Evolutionary conservation across 2,113 vertebrate genomes (phyloP), one percentile per base, ranked within the genome.

Genomic region (Kryptolebias marmoratus): DNA sequence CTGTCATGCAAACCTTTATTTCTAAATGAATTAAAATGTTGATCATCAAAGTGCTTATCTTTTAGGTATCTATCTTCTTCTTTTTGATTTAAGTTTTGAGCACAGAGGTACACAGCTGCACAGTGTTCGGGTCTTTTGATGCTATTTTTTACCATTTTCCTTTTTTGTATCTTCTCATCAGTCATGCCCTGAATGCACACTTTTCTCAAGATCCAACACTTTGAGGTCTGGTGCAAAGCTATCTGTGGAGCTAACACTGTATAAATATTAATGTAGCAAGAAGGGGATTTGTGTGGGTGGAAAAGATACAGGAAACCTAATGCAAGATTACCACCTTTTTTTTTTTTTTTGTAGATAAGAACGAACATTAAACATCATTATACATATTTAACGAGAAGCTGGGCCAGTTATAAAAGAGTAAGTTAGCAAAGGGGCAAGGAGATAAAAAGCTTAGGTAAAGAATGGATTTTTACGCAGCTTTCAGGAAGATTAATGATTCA

Each of bases 391-490:
- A 27, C 1, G 6, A 64, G 53, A 74, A 57, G 59, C 58, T 64
- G 50, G 49, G n/a, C 45, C 9, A 28, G 60, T 57, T 57, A 28
- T 48, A 36, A 81, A 55, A 48, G 31, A 58, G 66, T 3, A 49
- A 55, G 66, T 55, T 55, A 48, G 75, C 63, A 58, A 47, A 28
- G 27, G 53, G 68, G 71, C 31, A 59, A 57, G 65, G 31, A 68
- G 76, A 84, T 83, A 59, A 85, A 83, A 79, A 55, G 55, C 78
- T 60, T 39, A 11, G 15, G 22, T 76, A 52, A 73, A 73, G n/a
- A 80, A 81, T 81, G 70, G 59, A 76, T 76, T 60, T 81, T 79
- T 81, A 64, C 76, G 57, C 49, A 68, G 61, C 75, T 84, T 75
- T 71, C 72, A 68, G 48, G 44, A 78, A 79, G 77, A 72, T 70